Evolutionary conservation across 2,888 invertebrate genomes (phyloP), one percentile per base, ranked within the genome.

Genomic region (Temnothorax unifasciatus): DNA sequence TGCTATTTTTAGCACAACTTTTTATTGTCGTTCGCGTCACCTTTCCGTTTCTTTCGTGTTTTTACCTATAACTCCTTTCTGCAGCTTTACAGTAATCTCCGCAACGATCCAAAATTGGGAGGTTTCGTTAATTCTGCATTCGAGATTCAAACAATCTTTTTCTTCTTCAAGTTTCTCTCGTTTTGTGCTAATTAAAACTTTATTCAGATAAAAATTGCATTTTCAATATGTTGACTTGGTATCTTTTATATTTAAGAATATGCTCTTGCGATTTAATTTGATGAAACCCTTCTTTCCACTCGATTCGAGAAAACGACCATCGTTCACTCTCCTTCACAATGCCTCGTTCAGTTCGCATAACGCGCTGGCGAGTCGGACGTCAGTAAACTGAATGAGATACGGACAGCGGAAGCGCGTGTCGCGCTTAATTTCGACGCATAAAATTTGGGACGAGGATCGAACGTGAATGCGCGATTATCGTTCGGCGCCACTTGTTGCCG

Each of bases 1-100:
- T 92, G 87, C 92, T 94, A 93, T 93, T 92, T 92, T 93, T 93
- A 92, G 92, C 87, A 68, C 59, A 66, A 84, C 87, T 87, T 88
- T 87, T 89, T 92, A 88, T 91, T 86, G 86, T 90, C 88, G 64
- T 73, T 75, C 83, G 75, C 83, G 85, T 88, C 83, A 79, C 68
- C 79, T 81, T 34, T 83, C 21, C 57, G 29, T 76, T 84, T 74
- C 34, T 29, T 71, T 4, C 52, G 13, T 25, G 18, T 71, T 21
- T 47, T 44, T 57, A 69, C 6, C 29, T 73, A 13, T 15, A 34
- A 44, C 34, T 34, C 5, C 29, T 68, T 50, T 68, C 18, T 29
- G 34, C 50, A 41, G 71, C 59, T 52, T 21, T 41, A 13, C 18
- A 64, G 2, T 29, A 21, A 38, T 52, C 29, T 38, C 52, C 2